phyloP scores from a whole-genome alignment of 2,797 vertebrate species.

The Phataginus tetradactyla region DNA sequence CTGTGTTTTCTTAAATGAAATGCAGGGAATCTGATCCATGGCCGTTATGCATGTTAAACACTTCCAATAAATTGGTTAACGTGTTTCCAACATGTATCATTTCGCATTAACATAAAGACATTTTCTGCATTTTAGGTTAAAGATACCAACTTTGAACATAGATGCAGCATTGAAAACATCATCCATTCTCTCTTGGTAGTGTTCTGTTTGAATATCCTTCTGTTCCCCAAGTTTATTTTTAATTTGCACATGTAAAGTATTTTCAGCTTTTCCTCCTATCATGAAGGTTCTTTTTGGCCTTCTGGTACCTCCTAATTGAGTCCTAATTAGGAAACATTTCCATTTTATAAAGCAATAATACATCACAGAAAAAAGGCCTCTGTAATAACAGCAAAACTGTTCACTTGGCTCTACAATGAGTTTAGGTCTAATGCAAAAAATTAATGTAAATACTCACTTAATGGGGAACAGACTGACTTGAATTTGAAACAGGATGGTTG shows the following conservation, averaged over 20 bases:
- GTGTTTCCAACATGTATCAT: not conserved
- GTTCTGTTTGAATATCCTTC: not conserved
- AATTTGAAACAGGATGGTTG: conserved; percentile 30
- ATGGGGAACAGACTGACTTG: conserved; percentile 48
- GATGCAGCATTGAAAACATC: not conserved
- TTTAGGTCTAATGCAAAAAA: conserved; percentile 56
- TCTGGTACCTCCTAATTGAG: conserved; percentile 30
- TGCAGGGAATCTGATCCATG: not conserved
- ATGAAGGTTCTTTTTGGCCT: conserved; percentile 20
- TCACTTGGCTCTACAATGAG: conserved; percentile 35
- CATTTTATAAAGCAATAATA: conserved; percentile 50
- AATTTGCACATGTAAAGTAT: conserved; percentile 28
- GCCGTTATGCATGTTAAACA: not conserved
- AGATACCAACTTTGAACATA: not conserved
- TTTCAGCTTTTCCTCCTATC: not conserved
- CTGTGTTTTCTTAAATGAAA: conserved; percentile 5
- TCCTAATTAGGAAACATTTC: conserved; percentile 51
- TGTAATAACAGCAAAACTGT: not conserved
- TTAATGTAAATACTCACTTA: conserved; percentile 57
- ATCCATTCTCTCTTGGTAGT: not conserved
- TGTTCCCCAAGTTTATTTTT: conserved; percentile 14
- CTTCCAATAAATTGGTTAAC: not conserved
- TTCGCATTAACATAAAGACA: conserved; percentile 31
- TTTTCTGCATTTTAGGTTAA: conserved; percentile 58
- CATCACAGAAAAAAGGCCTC: not conserved